phyloP scores from a whole-genome alignment of 2,797 vertebrate species.

The Manis crassicaudata region DNA sequence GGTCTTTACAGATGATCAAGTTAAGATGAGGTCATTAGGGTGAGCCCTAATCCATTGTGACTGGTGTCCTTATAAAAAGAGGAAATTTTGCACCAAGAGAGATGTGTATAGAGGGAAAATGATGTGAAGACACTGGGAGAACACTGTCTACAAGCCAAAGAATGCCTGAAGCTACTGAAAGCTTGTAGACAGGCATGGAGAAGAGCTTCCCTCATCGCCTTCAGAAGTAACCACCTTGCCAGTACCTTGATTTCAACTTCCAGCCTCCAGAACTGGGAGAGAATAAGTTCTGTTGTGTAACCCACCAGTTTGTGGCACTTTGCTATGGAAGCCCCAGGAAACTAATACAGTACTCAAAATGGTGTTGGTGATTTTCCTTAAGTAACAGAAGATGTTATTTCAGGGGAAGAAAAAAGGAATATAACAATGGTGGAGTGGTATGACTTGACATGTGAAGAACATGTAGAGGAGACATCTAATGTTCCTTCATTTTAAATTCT shows the following conservation, averaged over 20 bases:
- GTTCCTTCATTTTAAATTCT: neutral
- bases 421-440: neutral
- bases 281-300: neutral
- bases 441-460: neutral
- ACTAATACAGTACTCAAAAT: neutral
- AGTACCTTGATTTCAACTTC: neutral
- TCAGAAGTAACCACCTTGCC: neutral
- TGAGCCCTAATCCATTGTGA: neutral
- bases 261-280: neutral
- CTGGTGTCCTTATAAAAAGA: neutral
- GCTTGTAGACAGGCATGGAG: neutral
- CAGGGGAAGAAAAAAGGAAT: neutral
- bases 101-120: neutral
- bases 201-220: neutral
- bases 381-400: constrained; percentile 19
- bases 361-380: neutral
- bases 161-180: neutral
- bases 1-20: neutral
- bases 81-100: neutral
- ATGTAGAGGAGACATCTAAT: neutral
- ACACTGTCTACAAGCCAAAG: neutral
- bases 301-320: neutral
- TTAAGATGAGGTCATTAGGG: too few relatives aligned
- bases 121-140: neutral
- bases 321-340: neutral